A percentile compares a stretch with the other conserved stretches of the same genome.
These are phyloP conservation scores for Drosophila sp. DNA, from an alignment of 1,140 invertebrate species.

Conservation along the genomic window DNA sequence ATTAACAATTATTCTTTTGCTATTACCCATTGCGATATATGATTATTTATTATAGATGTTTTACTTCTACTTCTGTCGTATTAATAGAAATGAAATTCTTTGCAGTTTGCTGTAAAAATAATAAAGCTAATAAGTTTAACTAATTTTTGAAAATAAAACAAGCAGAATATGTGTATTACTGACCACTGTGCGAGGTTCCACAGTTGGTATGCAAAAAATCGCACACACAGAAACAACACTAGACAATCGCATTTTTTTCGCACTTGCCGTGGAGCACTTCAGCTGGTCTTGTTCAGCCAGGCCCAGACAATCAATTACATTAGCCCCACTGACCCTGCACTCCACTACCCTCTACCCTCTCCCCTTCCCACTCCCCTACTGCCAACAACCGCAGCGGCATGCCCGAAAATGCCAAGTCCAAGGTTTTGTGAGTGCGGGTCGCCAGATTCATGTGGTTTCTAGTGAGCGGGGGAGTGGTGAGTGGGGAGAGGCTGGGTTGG, in stretches of 20 bases:
- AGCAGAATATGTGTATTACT: too few species aligned
- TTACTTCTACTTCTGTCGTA: too few species aligned
- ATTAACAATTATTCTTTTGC: too few species aligned
- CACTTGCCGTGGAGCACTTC: constrained; percentile 30
- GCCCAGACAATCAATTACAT: constrained; percentile 73
- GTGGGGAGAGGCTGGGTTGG: not conserved
- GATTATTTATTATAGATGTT: too few species aligned
- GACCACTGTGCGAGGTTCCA: constrained; percentile 14
- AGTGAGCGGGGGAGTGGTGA: not conserved
- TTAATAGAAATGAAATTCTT: too few species aligned
- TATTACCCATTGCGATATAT: too few species aligned
- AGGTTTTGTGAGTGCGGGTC: constrained; percentile 34
- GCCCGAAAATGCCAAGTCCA: constrained; percentile 12
- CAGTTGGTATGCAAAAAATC: constrained; percentile 55
- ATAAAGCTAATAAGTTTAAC: too few species aligned
- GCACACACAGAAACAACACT: constrained; percentile 26
- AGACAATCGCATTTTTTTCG: constrained; percentile 41
- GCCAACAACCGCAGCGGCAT: constrained; percentile 26
- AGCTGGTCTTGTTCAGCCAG: constrained; percentile 39
- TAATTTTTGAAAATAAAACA: too few species aligned
- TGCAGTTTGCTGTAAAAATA: too few species aligned
- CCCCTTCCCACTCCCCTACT: not conserved
- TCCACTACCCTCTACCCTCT: not conserved
- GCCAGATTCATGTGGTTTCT: constrained; percentile 27
- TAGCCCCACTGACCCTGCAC: constrained; percentile 45